Base-by-base conservation (phyloP, 1,140 invertebrate species). In the Zeugodacus cucurbitae region DNA sequence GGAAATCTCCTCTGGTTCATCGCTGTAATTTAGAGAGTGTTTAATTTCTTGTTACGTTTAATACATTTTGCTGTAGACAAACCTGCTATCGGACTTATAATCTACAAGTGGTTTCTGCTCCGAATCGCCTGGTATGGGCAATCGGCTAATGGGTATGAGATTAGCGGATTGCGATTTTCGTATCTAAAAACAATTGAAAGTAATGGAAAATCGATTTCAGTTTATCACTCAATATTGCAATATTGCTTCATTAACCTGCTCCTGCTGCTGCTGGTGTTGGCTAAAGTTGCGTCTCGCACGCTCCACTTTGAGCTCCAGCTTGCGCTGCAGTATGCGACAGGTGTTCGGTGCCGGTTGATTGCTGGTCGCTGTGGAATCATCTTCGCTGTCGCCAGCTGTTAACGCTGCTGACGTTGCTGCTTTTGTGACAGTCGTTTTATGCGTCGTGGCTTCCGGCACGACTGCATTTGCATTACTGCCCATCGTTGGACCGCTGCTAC, bases 301-400 rank as follows among this genome's bases (percentile, higher is more conserved):
- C 89, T 93, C 92, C 87, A 93, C 93, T 90, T 93, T 93, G 59
- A 93, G 89, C 87, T 93, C 93, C 34, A 93, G 89, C 89, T 93
- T 93, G 17, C 93, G 90, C 89, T 93, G 93, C 87, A 93, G 89
- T 87, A 93, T 92, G 88, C 91, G 91, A 92, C 93, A 93, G 87
- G 92, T 93, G 89, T 93, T 93, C 88, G 92, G 90, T 85, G 91
- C 91, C 85, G 91, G 92, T 87, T 93, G 91, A 58, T 44, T 48
- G 48, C 89, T 89, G 2, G 87, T 87, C 7, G 78, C 32, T 32
- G 86, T 74, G 62, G 90, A 89, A 37, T 92, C 89, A 37, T 91
- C 90, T 90, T 93, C 86, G 57, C 64, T 78, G 6, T 86, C 86
- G 2, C 59, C n/a, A 48, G 64, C 41, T 34, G 37, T n/a, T 6